A percentile compares a stretch with the other conserved stretches of the same genome.
phyloP scores from a whole-genome alignment of 1,140 invertebrate species.

The Drosophila lacertosa region DNA sequence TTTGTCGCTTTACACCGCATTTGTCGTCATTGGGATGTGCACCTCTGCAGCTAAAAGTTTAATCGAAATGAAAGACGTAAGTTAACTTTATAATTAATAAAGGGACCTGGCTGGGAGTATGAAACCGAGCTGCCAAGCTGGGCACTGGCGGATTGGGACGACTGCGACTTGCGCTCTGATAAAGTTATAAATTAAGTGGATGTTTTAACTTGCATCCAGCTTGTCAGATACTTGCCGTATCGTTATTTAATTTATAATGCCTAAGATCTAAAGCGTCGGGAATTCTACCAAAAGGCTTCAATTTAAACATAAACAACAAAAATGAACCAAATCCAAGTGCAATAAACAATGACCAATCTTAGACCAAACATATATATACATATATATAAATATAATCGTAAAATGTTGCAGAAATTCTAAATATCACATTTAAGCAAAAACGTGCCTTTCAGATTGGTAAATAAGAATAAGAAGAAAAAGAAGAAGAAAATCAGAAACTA shows the following conservation, averaged over 20 bases:
- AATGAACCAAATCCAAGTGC: conserved; percentile 30
- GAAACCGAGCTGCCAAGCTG: conserved; percentile 94
- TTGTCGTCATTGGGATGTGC: too few relatives aligned
- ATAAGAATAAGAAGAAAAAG: conserved; percentile 12
- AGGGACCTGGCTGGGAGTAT: conserved; percentile 95
- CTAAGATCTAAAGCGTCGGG: conserved; percentile 14
- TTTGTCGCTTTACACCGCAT: too few relatives aligned
- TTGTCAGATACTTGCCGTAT: conserved; percentile 6
- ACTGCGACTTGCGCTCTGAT: conserved; percentile 20
- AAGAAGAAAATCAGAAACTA: too few relatives aligned
- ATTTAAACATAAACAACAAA: conserved; percentile 3
- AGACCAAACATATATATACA: conserved; percentile 21
- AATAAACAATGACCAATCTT: conserved; percentile 45
- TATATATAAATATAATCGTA: conserved; percentile 8
- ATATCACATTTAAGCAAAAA: conserved; percentile 41
- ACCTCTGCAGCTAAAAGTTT: too few relatives aligned
- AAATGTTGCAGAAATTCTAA: conserved; percentile 39
- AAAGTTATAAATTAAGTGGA: conserved; percentile 30
- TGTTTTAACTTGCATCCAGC: not conserved
- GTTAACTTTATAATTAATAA: not conserved
- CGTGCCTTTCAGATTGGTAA: conserved; percentile 52
- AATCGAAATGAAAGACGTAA: conserved; percentile 1
- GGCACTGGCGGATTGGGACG: conserved; percentile 93
- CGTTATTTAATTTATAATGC: conserved; percentile 15
- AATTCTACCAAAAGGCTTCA: conserved; percentile 18